A percentile compares a stretch with the other conserved stretches of the same genome.
Evolutionary conservation across 2,888 invertebrate genomes (phyloP).

Genomic region (Molanna angustata): DNA sequence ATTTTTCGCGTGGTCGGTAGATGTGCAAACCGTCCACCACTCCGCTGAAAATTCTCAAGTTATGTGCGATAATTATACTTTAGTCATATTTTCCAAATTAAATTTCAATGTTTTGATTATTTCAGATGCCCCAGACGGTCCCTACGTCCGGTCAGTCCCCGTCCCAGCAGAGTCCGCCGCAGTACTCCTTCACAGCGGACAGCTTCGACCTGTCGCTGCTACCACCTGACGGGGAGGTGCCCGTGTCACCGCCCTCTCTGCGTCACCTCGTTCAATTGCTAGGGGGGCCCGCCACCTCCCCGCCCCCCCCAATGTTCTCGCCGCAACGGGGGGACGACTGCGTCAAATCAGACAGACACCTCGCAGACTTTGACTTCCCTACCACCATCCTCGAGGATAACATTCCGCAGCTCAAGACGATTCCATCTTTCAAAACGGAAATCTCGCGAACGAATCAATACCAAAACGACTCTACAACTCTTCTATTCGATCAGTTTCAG

Average conservation of each 20-base stretch:
- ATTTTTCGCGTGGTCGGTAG: no score
- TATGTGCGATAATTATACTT: no score
- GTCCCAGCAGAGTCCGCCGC: slow-evolving; percentile 66
- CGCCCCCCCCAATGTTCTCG: slow-evolving; percentile 43
- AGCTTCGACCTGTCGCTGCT: slow-evolving; percentile 72
- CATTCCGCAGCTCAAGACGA: slow-evolving; percentile 40
- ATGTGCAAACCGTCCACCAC: no score
- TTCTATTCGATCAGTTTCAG: slow-evolving; percentile 49
- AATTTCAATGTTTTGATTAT: slow-evolving; percentile 29
- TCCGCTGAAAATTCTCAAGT: no score
- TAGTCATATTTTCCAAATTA: no score
- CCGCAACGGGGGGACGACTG: slow-evolving; percentile 26
- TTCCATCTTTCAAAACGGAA: slow-evolving; percentile 40
- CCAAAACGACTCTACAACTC: slow-evolving; percentile 39
- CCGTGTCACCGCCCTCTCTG: slow-evolving; percentile 54
- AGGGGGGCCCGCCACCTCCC: slow-evolving; percentile 49
- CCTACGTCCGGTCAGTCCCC: slow-evolving; percentile 75
- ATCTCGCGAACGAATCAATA: slow-evolving; percentile 39
- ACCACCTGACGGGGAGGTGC: slow-evolving; percentile 60
- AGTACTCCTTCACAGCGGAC: slow-evolving; percentile 54
- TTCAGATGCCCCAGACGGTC: slow-evolving; percentile 81
- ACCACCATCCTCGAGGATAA: slow-evolving; percentile 42
- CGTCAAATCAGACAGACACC: slow-evolving; percentile 36
- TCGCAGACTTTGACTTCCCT: slow-evolving; percentile 49
- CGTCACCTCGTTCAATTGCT: slow-evolving; percentile 50